Conservation (phyloP, 2,888 invertebrate genomes). For the Scaptomyza tumidula region DNA sequence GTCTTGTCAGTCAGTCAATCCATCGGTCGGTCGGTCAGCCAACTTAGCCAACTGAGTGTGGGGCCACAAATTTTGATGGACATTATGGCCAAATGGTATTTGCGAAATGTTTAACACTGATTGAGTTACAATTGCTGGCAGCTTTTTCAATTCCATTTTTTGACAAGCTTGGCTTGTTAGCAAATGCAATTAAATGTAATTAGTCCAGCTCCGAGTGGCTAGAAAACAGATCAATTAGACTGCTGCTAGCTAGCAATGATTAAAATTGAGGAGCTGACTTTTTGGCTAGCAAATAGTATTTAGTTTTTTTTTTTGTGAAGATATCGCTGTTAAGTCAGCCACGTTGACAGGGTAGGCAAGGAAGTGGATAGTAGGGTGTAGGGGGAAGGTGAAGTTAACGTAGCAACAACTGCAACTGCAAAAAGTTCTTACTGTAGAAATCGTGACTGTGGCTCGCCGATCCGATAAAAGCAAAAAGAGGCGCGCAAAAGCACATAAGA, state of each 20-base stretch:
- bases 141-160: slow-evolving; percentile 14
- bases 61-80: slow-evolving; percentile 19
- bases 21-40: neutral
- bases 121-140: slow-evolving; percentile 56
- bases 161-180: slow-evolving; percentile 64
- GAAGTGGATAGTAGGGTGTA: neutral
- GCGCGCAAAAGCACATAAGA: slow-evolving; percentile 59
- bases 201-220: slow-evolving; percentile 51
- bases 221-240: slow-evolving; percentile 65
- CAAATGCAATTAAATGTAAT: slow-evolving; percentile 68
- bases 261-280: neutral
- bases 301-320: neutral
- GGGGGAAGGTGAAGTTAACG: slow-evolving; percentile 27
- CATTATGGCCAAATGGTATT: slow-evolving; percentile 29
- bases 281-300: slow-evolving; percentile 7
- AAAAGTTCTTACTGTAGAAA: slow-evolving; percentile 67
- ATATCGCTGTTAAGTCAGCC: neutral
- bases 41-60: neutral
- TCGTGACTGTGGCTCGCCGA: slow-evolving; percentile 82
- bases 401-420: slow-evolving; percentile 38
- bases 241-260: slow-evolving; percentile 11
- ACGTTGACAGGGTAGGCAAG: too few relatives aligned
- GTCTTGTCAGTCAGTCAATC: neutral
- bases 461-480: slow-evolving; percentile 77
- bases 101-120: slow-evolving; percentile 45